A percentile compares a stretch with the other conserved stretches of the same genome.
phyloP scores from a whole-genome alignment of 37 sponge, comb jelly and placozoan species.

The Bolinopsis microptera region DNA sequence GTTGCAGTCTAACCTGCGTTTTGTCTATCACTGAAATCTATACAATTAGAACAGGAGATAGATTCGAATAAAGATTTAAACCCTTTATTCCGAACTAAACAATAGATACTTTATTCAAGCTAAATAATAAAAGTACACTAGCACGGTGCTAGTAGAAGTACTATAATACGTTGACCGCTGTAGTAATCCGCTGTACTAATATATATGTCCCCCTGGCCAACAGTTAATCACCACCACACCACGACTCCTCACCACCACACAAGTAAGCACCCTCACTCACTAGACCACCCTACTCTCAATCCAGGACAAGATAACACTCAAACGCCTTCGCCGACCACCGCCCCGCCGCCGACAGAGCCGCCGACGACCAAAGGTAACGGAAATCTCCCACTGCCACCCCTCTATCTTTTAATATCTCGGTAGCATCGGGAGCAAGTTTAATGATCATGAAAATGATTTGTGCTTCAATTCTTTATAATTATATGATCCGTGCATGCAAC shows the following conservation, averaged over 20 bases:
- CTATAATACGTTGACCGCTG: no score
- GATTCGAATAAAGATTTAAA: no score
- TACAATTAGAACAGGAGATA: no score
- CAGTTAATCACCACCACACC: background rate
- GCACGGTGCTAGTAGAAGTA: no score
- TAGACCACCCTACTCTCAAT: background rate
- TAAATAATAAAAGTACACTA: no score
- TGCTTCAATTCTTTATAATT: no score
- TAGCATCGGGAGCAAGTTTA: background rate
- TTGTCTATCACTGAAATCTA: background rate
- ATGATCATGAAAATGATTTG: background rate
- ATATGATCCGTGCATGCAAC: no score
- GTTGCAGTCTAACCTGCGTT: background rate
- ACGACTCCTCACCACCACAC: background rate
- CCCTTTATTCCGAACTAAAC: no score
- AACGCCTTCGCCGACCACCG: background rate
- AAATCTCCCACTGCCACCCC: background rate
- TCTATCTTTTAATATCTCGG: background rate
- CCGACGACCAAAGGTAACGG: background rate
- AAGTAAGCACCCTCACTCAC: background rate
- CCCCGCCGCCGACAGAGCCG: background rate
- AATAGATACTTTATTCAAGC: no score
- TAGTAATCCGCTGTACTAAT: background rate
- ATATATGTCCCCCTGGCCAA: background rate
- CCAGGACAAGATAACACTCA: conserved; percentile 22